Base-by-base conservation (phyloP, 2,888 invertebrate species). In the Dryobota labecula region DNA sequence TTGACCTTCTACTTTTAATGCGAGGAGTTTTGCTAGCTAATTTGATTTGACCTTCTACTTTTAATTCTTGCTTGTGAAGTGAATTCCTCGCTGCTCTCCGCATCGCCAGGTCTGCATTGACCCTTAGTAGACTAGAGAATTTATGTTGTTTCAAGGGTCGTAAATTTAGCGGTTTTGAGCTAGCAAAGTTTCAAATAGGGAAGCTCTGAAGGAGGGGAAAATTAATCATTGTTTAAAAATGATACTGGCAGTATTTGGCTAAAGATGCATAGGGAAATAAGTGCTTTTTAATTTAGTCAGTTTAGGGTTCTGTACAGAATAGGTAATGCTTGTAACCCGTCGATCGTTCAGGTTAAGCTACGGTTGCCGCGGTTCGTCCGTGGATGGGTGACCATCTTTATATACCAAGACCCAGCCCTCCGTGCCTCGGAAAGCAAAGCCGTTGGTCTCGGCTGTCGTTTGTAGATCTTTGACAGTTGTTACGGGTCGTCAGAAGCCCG, bases 131-230 rank as follows among this genome's bases (percentile, higher is more conserved):
- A 7, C 27, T 7, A 15, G n/a, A 70, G 11, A 79, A 78, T 78
- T 81, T 76, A 76, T 76, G 60, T 57, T 61, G 45, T 68, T 63
- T 64, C 38, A 69, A 61, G 77, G 41, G n/a, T 24, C 60, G 18
- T 76, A 64, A 82, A 78, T 76, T 80, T 27, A 1, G 45, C 7
- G 30, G 63, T 61, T 63, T 18, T 18, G 38, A 27, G 38, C 13
- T 49, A 5, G 51, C 27, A 30, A 49, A 54, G 69, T 64, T 68
- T 69, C 38, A 61, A 67, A 62, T 36, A n/a, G 2, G 13, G 15
- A 36, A 54, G n/a, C 47, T 61, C 33, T 53, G 36, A 30, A 53
- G n/a, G 8, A 77, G 24, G 8, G 11, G 1, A 36, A 43, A 30
- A 77, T 64, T 56, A 51, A 76, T 76, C 36, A 51, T 51, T 30